Percentiles rank a stretch among this genome's conserved stretches.
These are phyloP conservation scores for Ammodytes marinus DNA, from an alignment of 2,113 vertebrate genomes.

Conservation along the genomic window DNA sequence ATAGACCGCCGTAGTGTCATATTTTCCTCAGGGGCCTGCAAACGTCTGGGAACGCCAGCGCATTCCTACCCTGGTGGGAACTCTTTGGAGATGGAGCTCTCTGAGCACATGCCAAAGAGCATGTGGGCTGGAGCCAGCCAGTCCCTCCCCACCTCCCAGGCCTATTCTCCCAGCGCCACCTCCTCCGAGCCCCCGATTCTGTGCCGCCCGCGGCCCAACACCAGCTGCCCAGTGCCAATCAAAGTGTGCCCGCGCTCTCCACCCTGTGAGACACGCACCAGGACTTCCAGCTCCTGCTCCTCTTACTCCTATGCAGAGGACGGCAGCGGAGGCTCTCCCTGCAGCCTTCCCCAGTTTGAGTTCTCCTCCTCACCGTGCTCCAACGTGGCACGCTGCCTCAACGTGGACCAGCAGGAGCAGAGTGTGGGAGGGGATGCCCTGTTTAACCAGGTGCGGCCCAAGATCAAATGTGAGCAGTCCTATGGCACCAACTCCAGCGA, in stretches of 20 bases:
- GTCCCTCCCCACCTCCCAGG: slow-evolving; percentile 94
- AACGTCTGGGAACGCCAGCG: slow-evolving; percentile 91
- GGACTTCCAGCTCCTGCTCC: slow-evolving; percentile 98
- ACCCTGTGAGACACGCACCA: slow-evolving; percentile 95
- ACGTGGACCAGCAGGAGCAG: slow-evolving; percentile 91
- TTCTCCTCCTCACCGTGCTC: slow-evolving; percentile 98
- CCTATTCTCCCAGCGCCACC: slow-evolving; percentile 87
- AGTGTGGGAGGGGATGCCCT: slow-evolving; percentile 90
- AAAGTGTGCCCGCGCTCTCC: slow-evolving; percentile 98
- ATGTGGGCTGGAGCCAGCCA: slow-evolving; percentile 93
- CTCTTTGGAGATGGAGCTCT: slow-evolving; percentile 95
- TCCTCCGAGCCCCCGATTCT: slow-evolving; percentile 86
- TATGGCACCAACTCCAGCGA: slow-evolving; percentile 99
- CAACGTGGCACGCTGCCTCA: slow-evolving; percentile 92
- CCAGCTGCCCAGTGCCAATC: slow-evolving; percentile 99
- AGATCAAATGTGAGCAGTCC: slow-evolving; percentile 99
- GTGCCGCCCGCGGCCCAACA: slow-evolving; percentile 94
- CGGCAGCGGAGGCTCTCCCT: slow-evolving; percentile 95
- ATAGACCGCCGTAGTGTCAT: slow-evolving; percentile 97
- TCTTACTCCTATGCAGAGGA: slow-evolving; percentile 99
- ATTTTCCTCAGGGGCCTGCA: slow-evolving; percentile 95
- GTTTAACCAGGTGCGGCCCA: slow-evolving; percentile 92
- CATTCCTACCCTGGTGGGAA: slow-evolving; percentile 94
- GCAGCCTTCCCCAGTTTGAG: slow-evolving; percentile 97
- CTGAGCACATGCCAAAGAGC: slow-evolving; percentile 93